Evolutionary conservation across 2,113 vertebrate genomes (phyloP).

Genomic region (Phyllopteryx taeniolatus): DNA sequence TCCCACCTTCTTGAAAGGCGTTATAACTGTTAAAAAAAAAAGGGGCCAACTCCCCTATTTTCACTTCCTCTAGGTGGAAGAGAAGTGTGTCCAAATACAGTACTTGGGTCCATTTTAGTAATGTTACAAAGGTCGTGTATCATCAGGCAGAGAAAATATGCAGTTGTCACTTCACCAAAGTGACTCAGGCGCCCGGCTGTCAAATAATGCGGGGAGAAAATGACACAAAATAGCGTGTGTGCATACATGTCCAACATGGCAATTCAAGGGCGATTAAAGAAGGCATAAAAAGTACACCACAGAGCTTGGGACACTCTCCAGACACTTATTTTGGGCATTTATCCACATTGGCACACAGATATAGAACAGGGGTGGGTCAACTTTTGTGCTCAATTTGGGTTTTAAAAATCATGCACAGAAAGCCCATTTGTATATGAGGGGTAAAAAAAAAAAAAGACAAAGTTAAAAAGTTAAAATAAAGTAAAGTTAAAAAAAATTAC

Average conservation of each 20-base stretch:
- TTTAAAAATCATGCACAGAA: slow-evolving; percentile 2
- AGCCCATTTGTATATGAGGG: not conserved
- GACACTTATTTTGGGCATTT: slow-evolving; percentile 13
- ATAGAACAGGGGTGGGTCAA: not conserved
- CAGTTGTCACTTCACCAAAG: not conserved
- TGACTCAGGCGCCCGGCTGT: not conserved
- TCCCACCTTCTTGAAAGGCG: too few species aligned
- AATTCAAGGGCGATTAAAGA: slow-evolving; percentile 20
- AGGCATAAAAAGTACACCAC: slow-evolving; percentile 25
- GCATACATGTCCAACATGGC: slow-evolving; percentile 9
- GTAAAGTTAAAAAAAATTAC: too few species aligned
- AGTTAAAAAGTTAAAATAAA: not conserved
- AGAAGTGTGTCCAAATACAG: too few species aligned
- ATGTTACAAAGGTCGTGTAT: too few species aligned
- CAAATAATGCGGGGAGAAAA: not conserved
- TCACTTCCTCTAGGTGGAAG: too few species aligned
- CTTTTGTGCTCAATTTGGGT: not conserved
- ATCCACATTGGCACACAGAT: not conserved
- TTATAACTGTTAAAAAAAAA: too few species aligned
- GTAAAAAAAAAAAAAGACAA: too few species aligned
- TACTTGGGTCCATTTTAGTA: too few species aligned
- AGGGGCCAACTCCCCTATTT: too few species aligned
- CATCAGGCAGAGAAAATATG: not conserved
- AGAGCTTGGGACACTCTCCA: slow-evolving; percentile 7
- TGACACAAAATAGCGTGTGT: not conserved